Evolutionary conservation across 1,140 invertebrate genomes (phyloP).

Genomic region (Laupala kohalensis): DNA sequence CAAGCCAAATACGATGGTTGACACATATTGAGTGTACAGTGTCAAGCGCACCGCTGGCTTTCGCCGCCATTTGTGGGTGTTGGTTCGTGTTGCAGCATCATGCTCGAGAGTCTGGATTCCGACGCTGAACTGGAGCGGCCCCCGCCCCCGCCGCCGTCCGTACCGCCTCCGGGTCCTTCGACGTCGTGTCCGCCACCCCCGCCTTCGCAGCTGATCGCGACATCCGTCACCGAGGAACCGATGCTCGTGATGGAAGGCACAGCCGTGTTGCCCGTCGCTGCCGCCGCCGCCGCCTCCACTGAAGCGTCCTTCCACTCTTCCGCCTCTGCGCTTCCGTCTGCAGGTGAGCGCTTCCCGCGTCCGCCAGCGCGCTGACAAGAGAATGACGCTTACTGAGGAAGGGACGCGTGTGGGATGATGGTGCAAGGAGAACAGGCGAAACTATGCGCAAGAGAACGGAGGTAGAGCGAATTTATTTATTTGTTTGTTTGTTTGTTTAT

Average conservation of each 20-base stretch:
- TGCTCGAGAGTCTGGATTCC: neutral
- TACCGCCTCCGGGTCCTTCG: neutral
- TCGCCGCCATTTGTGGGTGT: no score
- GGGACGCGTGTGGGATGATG: neutral
- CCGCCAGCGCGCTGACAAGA: neutral
- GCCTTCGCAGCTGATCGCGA: no score
- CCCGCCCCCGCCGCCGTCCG: neutral
- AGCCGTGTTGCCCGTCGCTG: neutral
- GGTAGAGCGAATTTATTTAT: no score
- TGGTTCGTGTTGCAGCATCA: neutral
- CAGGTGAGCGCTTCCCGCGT: neutral
- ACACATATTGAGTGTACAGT: no score
- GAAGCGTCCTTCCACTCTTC: neutral
- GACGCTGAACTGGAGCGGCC: neutral
- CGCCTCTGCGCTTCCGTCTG: neutral
- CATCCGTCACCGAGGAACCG: neutral
- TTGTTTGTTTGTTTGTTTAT: no score
- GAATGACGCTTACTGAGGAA: neutral
- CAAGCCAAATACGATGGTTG: no score
- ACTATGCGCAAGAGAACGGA: no score
- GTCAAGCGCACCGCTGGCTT: no score
- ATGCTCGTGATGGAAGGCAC: neutral
- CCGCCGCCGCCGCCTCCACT: no score
- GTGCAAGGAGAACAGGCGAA: no score
- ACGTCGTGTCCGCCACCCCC: no score